Evolutionary conservation across 2,113 vertebrate genomes (phyloP).

Genomic region (Orycteropus afer): DNA sequence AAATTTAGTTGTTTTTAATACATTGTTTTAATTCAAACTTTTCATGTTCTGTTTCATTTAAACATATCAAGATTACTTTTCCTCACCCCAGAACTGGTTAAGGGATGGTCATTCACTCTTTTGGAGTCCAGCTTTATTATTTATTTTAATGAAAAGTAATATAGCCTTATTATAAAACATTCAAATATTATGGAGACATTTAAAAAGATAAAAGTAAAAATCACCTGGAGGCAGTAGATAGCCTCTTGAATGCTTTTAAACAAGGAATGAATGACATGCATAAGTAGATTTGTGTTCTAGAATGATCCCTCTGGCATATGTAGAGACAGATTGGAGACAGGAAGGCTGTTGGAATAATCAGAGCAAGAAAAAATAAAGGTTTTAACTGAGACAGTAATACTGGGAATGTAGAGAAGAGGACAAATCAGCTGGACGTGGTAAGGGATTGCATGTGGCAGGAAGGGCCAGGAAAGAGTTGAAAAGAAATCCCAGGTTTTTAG

Average conservation of each 20-base stretch:
- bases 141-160: slow-evolving; percentile 45
- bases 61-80: slow-evolving; percentile 49
- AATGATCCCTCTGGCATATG: slow-evolving; percentile 1
- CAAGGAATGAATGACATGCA: not conserved
- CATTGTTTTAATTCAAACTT: slow-evolving; percentile 3
- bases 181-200: not conserved
- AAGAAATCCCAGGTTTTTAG: not conserved
- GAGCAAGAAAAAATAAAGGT: not conserved
- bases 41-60: slow-evolving; percentile 36
- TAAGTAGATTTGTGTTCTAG: slow-evolving; percentile 3
- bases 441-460: not conserved
- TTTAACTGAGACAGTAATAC: not conserved
- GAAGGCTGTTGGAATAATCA: slow-evolving; percentile 7
- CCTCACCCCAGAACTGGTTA: not conserved
- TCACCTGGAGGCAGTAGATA: not conserved
- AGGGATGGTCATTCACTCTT: not conserved
- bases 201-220: not conserved
- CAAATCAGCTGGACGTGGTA: not conserved
- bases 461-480: not conserved
- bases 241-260: slow-evolving; percentile 44
- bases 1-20: not conserved
- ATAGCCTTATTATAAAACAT: not conserved
- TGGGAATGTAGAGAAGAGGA: not conserved
- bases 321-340: not conserved
- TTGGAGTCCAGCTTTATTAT: not conserved